Evolutionary conservation across 1,140 invertebrate species (phyloP).

Genomic region (Drosophila mauritiana): DNA sequence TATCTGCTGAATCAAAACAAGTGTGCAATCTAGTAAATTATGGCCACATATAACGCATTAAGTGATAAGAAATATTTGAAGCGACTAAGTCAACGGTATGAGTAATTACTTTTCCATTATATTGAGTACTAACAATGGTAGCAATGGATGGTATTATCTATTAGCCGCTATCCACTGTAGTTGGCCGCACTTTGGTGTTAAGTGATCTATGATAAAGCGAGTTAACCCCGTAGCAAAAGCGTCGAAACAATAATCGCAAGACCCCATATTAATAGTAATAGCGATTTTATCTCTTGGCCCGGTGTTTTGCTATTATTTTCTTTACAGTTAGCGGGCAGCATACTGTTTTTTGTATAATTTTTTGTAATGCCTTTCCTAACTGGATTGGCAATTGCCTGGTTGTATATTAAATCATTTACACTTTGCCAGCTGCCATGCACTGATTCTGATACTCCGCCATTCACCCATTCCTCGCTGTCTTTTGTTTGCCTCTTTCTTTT

Average conservation of each 20-base stretch:
- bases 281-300: slow-evolving; percentile 14
- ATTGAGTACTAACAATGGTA: neutral
- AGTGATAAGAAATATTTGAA: neutral
- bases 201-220: slow-evolving; percentile 11
- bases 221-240: slow-evolving; percentile 11
- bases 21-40: neutral
- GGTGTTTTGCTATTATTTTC: slow-evolving; percentile 27
- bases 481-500: neutral
- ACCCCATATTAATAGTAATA: slow-evolving; percentile 15
- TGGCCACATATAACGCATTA: neutral
- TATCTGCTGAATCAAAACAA: neutral
- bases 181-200: slow-evolving; percentile 5
- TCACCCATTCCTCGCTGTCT: neutral
- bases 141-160: neutral
- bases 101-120: neutral
- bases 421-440: slow-evolving; percentile 70
- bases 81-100: neutral
- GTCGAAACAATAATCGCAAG: slow-evolving; percentile 3
- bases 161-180: neutral
- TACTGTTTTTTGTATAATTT: slow-evolving; percentile 4
- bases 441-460: slow-evolving; percentile 48
- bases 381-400: slow-evolving; percentile 40
- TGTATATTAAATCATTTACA: slow-evolving; percentile 63
- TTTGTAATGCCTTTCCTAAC: slow-evolving; percentile 42
- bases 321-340: slow-evolving; percentile 22